Evolutionary conservation across 1,140 invertebrate species (phyloP), one percentile per base, ranked within the genome.

Genomic region (Agrilus planipennis): DNA sequence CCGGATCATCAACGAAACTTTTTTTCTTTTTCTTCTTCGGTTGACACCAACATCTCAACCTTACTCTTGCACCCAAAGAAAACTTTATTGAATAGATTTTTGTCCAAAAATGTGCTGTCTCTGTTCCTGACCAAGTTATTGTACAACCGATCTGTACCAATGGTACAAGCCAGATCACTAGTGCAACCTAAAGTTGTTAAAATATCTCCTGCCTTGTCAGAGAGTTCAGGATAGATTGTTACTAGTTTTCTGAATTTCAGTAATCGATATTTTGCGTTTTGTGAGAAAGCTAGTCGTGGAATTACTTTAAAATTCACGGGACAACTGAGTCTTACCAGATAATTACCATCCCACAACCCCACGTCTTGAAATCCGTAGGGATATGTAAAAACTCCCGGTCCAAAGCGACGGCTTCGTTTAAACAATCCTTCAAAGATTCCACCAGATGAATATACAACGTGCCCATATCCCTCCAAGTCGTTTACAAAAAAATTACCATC

Each of bases 401-500:
- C 70, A 51, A 60, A 72, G 30, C 68, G 57, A 16, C 50, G 29
- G 41, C 70, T 64, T 18, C 57, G 49, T 39, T 62, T 56, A 45
- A 63, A 68, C 18, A 71, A 36, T 27, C 70, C 69, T 32, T 58
- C 55, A 40, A 53, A 57, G 4, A 61, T 52, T n/a, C 50, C 48
- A 18, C 64, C 64, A 46, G 69, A 57, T 5, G 57, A 38, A 47
- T 66, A 71, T 0, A 67, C 65, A 39, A 69, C 54, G 11, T 47
- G 47, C 1, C 68, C 63, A 44, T 72, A 71, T 3, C 70, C 69
- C 44, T 72, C 63, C 36, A 69, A 53, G 22, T 52, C 48, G 46
- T 70, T 71, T 19, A 55, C 57, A 42, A 62, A 70, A 42, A 71
- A 67, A 15, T 54, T 39, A 2, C 69, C 69, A 46, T 70, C 68